Evolutionary conservation across 2,888 invertebrate species (phyloP), one percentile per base, ranked within the genome.

Genomic region (Stegana nigrithorax): DNA sequence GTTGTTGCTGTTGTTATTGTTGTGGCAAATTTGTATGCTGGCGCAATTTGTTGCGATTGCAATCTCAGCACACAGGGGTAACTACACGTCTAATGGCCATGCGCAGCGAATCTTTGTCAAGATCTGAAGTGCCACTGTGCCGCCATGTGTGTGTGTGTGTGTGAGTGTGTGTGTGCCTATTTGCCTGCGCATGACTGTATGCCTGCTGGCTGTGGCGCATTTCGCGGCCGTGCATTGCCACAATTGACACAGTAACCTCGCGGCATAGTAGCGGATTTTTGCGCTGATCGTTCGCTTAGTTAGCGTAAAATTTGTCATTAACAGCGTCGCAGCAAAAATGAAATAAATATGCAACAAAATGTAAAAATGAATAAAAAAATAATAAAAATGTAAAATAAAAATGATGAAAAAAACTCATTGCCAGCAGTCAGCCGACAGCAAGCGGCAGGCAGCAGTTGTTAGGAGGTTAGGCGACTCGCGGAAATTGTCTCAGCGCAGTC

Each of bases 161-260:
- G n/a, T n/a, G n/a, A n/a, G n/a, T n/a, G n/a, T n/a, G n/a, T n/a
- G n/a, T n/a, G n/a, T n/a, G n/a, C n/a, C n/a, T n/a, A n/a, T n/a
- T n/a, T n/a, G n/a, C n/a, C 76, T 76, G 76, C 74, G 65, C 19
- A 57, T 8, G 25, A 59, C 65, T n/a, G n/a, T n/a, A n/a, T n/a
- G n/a, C n/a, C n/a, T n/a, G n/a, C n/a, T n/a, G n/a, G 47, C 68
- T 65, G n/a, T 27, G 12, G 7, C n/a, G 51, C 26, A 51, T 25
- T 19, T 32, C 17, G 58, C 58, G 17, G 72, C 64, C 67, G n/a
- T n/a, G n/a, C n/a, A n/a, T 62, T 55, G 53, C 65, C 65, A 68
- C 72, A 72, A 72, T 68, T 76, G 75, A 77, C 75, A 78, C 77
- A 75, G 77, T 78, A 73, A 74, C 74, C 77, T 73, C 77, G 70